Evolutionary conservation across 2,113 vertebrate species (phyloP), one percentile per base, ranked within the genome.

Genomic region (Sitta europaea): DNA sequence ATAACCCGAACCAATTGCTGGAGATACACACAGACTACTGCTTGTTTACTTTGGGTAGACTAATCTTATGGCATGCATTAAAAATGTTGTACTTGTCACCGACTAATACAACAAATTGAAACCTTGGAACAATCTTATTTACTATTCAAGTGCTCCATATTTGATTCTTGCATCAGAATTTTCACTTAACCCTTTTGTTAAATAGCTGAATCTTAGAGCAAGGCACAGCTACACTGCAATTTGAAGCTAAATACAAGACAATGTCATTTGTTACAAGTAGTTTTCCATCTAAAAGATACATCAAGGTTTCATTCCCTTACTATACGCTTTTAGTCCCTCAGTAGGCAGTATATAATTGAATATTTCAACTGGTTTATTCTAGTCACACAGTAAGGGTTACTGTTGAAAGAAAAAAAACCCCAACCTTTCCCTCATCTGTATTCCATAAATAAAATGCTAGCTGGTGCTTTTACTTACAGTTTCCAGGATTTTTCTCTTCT

Each of bases 401-500:
- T 89, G 88, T 11, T 67, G 54, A 72, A 74, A 85, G 35, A 43
- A 76, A 81, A 91, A 53, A 14, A 42, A 38, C 29, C 31, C 0
- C 38, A 88, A 95, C 73, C 40, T 77, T 89, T 61, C 29, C 75
- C 50, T 86, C 79, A 68, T 90, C 81, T 95, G 88, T 94, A 81
- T 78, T 96, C 72, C 76, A 90, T 92, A 97, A 97, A 95, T 94
- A 97, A 96, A 96, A 97, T 31, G 92, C 96, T 96, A 88, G 96
- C 88, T 94, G 97, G 95, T 97, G 97, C 96, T 97, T 98, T 98
- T 99, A 99, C 98, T 98, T 98, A 98, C 98, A 97, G 98, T 94
- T 97, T 88, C 93, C 95, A 97, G 97, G 96, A 97, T 94, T 96
- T 97, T 87, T 98, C 96, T 97, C 97, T 96, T 97, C 97, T 97